Conservation (phyloP, 2,888 invertebrate species). For the Andrena trimmerana region DNA sequence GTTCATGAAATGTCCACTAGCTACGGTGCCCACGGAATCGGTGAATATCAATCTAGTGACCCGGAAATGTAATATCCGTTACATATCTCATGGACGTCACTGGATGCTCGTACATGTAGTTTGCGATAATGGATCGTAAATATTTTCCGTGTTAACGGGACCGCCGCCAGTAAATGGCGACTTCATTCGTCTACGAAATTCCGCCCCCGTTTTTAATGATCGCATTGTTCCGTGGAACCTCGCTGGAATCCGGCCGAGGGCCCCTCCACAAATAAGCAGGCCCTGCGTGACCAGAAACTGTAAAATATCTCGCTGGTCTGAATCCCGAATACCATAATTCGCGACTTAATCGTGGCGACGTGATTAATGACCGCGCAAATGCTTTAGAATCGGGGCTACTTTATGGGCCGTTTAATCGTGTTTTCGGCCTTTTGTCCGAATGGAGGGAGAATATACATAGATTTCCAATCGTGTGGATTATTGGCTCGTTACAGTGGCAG, state of each 20-base stretch:
- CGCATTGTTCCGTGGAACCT: not conserved
- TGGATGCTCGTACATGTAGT: slow-evolving; percentile 41
- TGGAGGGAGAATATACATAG: no score
- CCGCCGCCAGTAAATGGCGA: not conserved
- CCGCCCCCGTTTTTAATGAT: slow-evolving; percentile 5
- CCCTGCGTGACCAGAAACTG: slow-evolving; percentile 30
- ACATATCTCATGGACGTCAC: slow-evolving; percentile 65
- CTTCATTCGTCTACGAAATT: slow-evolving; percentile 13
- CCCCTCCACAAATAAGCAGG: not conserved
- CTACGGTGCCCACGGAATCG: slow-evolving; percentile 40
- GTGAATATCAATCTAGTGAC: slow-evolving; percentile 68
- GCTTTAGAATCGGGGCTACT: not conserved
- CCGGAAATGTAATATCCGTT: slow-evolving; percentile 72
- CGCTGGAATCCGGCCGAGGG: not conserved
- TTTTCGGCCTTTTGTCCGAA: no score
- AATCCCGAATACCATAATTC: slow-evolving; percentile 14
- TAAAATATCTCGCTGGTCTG: slow-evolving; percentile 20
- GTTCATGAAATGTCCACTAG: slow-evolving; percentile 54
- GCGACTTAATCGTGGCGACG: slow-evolving; percentile 11
- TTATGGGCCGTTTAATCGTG: not conserved
- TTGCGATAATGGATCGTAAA: slow-evolving; percentile 63
- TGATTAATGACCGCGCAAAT: slow-evolving; percentile 22
- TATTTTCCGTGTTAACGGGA: slow-evolving; percentile 44
- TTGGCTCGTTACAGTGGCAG: no score
- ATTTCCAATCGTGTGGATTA: no score